Evolutionary conservation across 1,140 invertebrate genomes (phyloP), one percentile per base, ranked within the genome.

Genomic region (Drosophila auraria): DNA sequence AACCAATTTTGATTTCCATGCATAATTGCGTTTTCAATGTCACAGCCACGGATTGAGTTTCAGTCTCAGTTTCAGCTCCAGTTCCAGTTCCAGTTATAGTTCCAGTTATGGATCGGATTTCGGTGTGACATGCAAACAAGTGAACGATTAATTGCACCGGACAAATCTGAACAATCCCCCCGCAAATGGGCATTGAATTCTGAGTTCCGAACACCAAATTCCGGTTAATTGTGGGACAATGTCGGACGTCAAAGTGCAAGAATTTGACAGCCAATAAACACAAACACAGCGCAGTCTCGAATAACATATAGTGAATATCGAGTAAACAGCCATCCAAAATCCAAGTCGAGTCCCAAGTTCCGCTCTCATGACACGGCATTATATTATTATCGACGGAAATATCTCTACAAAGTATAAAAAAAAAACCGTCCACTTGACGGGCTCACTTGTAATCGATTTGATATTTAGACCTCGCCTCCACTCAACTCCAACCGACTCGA

Each of bases 231-330:
- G 83, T 89, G 72, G 50, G 58, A 73, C 78, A 80, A 80, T 80
- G 77, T 80, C 78, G 80, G 66, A 80, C 78, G 84, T 87, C 82
- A 90, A 89, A 89, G 81, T 89, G 81, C 78, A 90, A 89, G 81
- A 90, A 84, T 90, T 81, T 89, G 86, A 84, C 81, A 81, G 72
- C 58, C 59, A 60, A 73, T 60, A 72, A 71, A 83, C 66, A 47
- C 66, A 47, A 79, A 82, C 51, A 76, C 54, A 27, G 42, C 61
- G 33, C 33, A 11, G 14, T 56, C 60, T 36, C 47, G n/a, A 71
- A 72, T 54, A 60, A 74, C 54, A 42, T 68, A 72, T 42, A 56
- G 70, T 74, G 80, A 75, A 62, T 27, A 56, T 40, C 33, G 54
- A 38, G 14, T 38, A 58, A 68, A 56, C 77, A 61, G 50, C 23